Conservation (phyloP, 2,113 vertebrate species). For the Myrmophylax atrothorax region DNA sequence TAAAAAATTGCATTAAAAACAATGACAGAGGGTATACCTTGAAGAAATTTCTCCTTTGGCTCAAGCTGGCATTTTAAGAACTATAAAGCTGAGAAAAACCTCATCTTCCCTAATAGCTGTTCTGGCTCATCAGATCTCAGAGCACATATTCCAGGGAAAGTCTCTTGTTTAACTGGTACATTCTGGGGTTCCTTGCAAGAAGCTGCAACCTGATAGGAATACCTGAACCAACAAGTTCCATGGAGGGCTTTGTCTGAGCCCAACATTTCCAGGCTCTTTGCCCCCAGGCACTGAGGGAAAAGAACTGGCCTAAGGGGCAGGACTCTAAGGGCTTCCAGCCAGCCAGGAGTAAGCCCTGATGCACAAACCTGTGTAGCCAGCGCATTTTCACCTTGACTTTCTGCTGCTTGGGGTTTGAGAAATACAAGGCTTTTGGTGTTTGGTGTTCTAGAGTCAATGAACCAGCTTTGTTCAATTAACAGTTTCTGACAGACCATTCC, state of each 20-base stretch:
- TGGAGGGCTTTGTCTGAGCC: background rate
- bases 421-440: background rate
- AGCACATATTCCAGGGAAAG: background rate
- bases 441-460: background rate
- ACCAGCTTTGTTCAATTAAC: background rate
- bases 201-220: background rate
- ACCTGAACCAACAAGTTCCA: background rate
- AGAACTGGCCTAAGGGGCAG: background rate
- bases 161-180: background rate
- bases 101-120: background rate
- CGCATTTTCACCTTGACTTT: background rate
- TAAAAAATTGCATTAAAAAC: background rate
- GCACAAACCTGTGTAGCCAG: background rate
- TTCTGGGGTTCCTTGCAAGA: background rate
- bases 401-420: background rate
- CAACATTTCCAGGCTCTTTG: background rate
- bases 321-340: background rate
- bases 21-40: background rate
- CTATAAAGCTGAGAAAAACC: background rate
- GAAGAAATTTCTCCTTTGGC: background rate
- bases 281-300: background rate
- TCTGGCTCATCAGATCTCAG: background rate
- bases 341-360: background rate
- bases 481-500: background rate
- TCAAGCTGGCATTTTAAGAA: background rate